phyloP scores from a whole-genome alignment of 2,888 invertebrate species.

The Polia nebulosa region DNA sequence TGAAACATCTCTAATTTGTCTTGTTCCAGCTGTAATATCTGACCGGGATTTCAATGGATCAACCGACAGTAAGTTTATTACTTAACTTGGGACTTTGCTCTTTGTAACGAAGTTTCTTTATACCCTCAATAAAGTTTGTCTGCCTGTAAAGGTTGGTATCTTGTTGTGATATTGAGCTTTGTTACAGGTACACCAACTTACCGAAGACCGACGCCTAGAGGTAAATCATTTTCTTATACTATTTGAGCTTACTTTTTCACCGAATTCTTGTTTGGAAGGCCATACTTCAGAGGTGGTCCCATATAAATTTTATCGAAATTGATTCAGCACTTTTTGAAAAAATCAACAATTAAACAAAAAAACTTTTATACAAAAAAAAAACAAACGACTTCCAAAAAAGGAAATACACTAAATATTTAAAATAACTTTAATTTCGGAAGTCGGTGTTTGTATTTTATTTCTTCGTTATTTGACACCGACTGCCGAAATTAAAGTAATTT shows the following conservation, averaged over 20 bases:
- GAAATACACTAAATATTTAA: too few species aligned
- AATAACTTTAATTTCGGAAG: too few species aligned
- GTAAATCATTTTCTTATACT: slow-evolving; percentile 62
- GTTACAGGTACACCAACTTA: slow-evolving; percentile 70
- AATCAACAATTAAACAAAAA: too few species aligned
- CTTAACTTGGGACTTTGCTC: slow-evolving; percentile 11
- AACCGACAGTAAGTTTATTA: slow-evolving; percentile 55
- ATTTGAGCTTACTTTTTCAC: neutral
- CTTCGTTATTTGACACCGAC: too few species aligned
- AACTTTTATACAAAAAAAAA: too few species aligned
- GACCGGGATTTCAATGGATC: slow-evolving; percentile 53
- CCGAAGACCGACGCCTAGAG: slow-evolving; percentile 64
- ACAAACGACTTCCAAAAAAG: too few species aligned
- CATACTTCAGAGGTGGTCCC: too few species aligned
- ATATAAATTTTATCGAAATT: too few species aligned
- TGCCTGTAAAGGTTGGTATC: neutral
- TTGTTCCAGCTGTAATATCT: slow-evolving; percentile 52
- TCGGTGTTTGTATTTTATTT: too few species aligned
- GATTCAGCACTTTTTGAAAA: too few species aligned
- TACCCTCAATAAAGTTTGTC: slow-evolving; percentile 7
- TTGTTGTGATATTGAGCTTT: slow-evolving; percentile 37
- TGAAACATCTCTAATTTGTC: slow-evolving; percentile 28
- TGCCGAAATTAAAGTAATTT: too few species aligned
- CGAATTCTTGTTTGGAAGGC: too few species aligned
- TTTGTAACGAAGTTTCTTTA: slow-evolving; percentile 23